Percentiles rank a stretch among this genome's conserved stretches.
These are phyloP conservation scores for Centropus unirufus DNA, from an alignment of 2,113 vertebrate species.

Conservation along the genomic window DNA sequence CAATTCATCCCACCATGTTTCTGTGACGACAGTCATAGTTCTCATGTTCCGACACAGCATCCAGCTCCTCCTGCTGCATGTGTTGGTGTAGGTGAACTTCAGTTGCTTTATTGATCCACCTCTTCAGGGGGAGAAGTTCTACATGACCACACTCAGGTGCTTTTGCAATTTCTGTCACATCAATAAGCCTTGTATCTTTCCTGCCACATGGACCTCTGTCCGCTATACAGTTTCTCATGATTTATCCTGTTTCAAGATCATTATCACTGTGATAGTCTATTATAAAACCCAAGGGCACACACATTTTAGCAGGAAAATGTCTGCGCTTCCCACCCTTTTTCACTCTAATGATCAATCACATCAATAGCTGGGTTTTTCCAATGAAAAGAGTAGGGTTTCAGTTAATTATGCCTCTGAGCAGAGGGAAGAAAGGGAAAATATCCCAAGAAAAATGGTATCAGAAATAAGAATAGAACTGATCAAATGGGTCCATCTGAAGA, in stretches of 20 bases:
- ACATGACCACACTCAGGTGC: too few species aligned
- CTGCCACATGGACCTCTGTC: too few species aligned
- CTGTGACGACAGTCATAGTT: too few species aligned
- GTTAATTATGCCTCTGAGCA: neutral
- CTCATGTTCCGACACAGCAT: too few species aligned
- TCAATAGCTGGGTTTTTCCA: neutral
- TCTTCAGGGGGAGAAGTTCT: too few species aligned
- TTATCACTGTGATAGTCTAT: neutral
- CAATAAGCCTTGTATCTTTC: too few species aligned
- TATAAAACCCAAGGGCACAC: neutral
- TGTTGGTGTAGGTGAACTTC: too few species aligned
- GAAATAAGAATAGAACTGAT: neutral
- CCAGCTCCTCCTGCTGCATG: too few species aligned
- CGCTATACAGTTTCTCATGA: neutral
- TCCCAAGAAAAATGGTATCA: neutral
- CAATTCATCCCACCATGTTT: too few species aligned
- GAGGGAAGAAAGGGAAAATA: neutral
- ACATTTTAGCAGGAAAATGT: neutral
- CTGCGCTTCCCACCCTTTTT: neutral
- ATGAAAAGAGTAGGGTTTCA: neutral
- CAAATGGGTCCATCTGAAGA: neutral
- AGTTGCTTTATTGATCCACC: too few species aligned
- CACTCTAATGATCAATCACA: neutral
- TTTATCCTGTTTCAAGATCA: neutral
- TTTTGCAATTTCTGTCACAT: too few species aligned